Base-by-base conservation (phyloP, 2,797 vertebrate species). In the Orestias chungarensis region DNA sequence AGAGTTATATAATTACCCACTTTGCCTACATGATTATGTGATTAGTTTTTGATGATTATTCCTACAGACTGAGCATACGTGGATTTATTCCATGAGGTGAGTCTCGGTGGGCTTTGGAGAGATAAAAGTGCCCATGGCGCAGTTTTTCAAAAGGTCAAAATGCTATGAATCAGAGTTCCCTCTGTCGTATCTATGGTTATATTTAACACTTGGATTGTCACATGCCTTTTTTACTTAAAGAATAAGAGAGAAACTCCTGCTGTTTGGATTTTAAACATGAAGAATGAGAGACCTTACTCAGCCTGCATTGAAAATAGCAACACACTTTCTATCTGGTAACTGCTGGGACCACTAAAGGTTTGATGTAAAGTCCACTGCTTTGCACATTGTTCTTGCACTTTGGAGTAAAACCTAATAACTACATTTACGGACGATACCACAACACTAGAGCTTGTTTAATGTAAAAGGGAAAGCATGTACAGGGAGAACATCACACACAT, bases 1-100 rank as follows among this genome's bases (percentile, higher is more conserved):
- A 93, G 94, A 92, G 79, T 33, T 31, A n/a, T 87, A 93, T 96
- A 97, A 97, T 97, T 96, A 95, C 95, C 95, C 95, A 93, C 95
- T 94, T 88, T 92, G 93, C 87, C 86, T 87, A 84, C 93, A 92
- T 94, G 92, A 94, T 95, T 95, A 95, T 95, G 93, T 95, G 94
- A 94, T 95, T 95, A 93, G 88, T 83, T 72, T 92, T 68, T 81
- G 90, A 89, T 95, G 95, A 95, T 94, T 92, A 89, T 93, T 93
- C 91, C 84, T 86, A 89, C 92, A 94, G 84, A 82, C 82, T 86
- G 86, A 86, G 79, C 74, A 88, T 86, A 91, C 95, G 93, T 91
- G 87, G 90, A 94, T 92, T 93, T 94, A 88, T 92, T 92, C 91
- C 87, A 75, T 74, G 86, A 91, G 91, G 88, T 12, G 23, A 91